Conservation (phyloP, 2,797 vertebrate genomes). For the Sebastes matsubarae region DNA sequence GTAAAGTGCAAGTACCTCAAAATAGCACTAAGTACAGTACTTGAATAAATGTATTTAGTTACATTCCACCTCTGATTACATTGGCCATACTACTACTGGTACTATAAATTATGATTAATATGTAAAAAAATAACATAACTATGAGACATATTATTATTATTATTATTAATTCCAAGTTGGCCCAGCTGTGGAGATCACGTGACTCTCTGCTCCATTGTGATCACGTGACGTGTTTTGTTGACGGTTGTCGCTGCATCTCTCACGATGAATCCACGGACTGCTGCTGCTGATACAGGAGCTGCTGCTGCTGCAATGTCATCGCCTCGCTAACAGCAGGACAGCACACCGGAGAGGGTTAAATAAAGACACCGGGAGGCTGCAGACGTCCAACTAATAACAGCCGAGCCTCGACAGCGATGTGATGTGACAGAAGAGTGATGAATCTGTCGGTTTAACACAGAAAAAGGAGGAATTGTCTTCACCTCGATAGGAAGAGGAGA, state of each 20-base stretch:
- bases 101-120: neutral
- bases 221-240: constrained; percentile 83
- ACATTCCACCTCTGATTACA: too few species aligned
- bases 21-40: too few species aligned
- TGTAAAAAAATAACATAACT: neutral
- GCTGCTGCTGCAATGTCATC: constrained; percentile 78
- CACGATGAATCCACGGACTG: constrained; percentile 39
- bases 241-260: constrained; percentile 61
- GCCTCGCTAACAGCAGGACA: constrained; percentile 38
- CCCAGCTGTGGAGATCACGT: constrained; percentile 65
- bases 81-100: neutral
- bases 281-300: constrained; percentile 19
- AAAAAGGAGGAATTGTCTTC: constrained; percentile 61
- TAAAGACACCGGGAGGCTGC: neutral
- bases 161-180: rapidly evolving
- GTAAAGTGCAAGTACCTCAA: too few species aligned
- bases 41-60: too few species aligned
- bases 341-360: neutral
- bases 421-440: constrained; percentile 39
- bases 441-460: constrained; percentile 23
- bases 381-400: neutral
- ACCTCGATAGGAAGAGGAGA: constrained; percentile 54
- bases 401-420: constrained; percentile 5
- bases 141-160: neutral
- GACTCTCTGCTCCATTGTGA: constrained; percentile 10